phyloP scores from a whole-genome alignment of 1,140 invertebrate genomes.

The Mizuhopecten yessoensis region DNA sequence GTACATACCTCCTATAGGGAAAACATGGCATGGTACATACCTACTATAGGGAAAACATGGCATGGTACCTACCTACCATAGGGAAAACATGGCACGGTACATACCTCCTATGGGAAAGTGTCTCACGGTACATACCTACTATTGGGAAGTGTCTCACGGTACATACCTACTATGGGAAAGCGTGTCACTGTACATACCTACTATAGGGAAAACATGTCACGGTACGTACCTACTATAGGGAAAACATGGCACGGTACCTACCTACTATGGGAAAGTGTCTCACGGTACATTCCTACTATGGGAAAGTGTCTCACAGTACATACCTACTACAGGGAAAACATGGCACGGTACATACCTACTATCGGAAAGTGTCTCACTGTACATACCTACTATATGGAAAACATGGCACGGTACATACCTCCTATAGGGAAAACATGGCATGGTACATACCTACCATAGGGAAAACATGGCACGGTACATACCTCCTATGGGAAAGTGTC shows the following conservation, averaged over 20 bases:
- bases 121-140: not conserved
- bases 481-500: too few relatives aligned
- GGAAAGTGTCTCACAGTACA: not conserved
- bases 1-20: too few relatives aligned
- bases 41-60: not conserved
- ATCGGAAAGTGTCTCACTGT: too few relatives aligned
- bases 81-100: not conserved
- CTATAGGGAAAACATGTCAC: not conserved
- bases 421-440: too few relatives aligned
- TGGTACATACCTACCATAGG: too few relatives aligned
- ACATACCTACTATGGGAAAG: not conserved
- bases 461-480: too few relatives aligned
- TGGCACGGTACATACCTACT: not conserved
- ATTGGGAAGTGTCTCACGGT: not conserved
- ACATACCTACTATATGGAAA: too few relatives aligned
- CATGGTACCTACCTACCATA: not conserved
- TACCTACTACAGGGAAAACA: not conserved
- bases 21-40: not conserved
- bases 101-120: not conserved
- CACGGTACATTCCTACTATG: too few relatives aligned
- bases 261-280: too few relatives aligned
- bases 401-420: too few relatives aligned
- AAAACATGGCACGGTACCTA: too few relatives aligned
- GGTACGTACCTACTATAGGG: too few relatives aligned
- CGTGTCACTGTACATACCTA: not conserved